Evolutionary conservation across 2,113 vertebrate genomes (phyloP).

Genomic region (Centropus bengalensis): DNA sequence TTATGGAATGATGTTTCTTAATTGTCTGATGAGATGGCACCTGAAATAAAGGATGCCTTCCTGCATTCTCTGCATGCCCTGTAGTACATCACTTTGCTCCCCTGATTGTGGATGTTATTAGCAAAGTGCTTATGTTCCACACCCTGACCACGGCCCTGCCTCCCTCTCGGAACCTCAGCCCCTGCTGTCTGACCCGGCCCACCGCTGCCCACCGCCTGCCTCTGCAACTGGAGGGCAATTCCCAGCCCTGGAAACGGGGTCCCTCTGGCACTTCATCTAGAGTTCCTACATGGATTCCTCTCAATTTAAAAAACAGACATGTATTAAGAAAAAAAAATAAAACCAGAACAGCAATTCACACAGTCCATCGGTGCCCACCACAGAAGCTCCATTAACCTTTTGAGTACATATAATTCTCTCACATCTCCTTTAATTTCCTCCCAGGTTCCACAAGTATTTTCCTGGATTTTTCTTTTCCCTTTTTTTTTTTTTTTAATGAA

Average conservation of each 20-base stretch:
- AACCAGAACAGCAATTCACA: background rate
- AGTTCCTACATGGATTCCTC: background rate
- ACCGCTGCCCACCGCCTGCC: background rate
- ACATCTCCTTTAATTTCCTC: background rate
- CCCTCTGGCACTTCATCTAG: background rate
- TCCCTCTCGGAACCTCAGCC: no score
- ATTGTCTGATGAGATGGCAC: background rate
- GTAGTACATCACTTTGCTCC: background rate
- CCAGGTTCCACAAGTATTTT: background rate
- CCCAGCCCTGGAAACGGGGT: background rate
- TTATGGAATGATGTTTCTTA: background rate
- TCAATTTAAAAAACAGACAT: background rate
- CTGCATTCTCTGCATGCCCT: background rate
- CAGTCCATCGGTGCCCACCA: background rate
- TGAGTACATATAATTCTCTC: background rate
- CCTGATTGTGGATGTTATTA: background rate
- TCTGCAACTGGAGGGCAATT: background rate
- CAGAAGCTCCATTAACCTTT: conserved; percentile 33
- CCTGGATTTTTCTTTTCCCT: background rate
- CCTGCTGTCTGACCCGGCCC: no score
- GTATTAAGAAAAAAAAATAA: background rate
- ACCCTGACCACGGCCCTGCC: background rate
- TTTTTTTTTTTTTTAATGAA: background rate
- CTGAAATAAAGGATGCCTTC: background rate
- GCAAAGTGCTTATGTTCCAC: background rate